Evolutionary conservation across 1,140 invertebrate genomes (phyloP), one percentile per base, ranked within the genome.

Genomic region (Papilio xuthus): DNA sequence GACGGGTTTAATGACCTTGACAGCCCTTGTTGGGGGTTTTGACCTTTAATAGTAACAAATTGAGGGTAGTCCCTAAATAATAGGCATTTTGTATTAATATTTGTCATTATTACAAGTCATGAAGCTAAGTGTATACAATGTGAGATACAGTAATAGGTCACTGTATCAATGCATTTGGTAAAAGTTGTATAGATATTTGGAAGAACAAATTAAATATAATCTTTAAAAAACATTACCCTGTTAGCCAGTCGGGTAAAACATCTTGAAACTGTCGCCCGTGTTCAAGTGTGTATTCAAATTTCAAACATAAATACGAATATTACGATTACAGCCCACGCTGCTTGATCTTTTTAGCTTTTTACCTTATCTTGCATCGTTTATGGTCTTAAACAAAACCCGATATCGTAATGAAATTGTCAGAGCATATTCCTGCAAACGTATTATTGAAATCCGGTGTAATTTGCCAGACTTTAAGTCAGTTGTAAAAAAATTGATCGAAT

Each of bases 31-130:
- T 20, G 84, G 88, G 88, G 87, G 82, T 86, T 86, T 86, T 86
- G 89, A 91, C 89, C 90, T 88, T 84, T 87, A 80, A 80, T 82
- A 75, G 77, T 82, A 86, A 88, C 85, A 89, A 83, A 87, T 82
- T 70, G 53, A 73, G 71, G 37, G 70, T 47, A 72, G 71, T 44
- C 23, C 20, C 23, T 73, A 73, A 73, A 73, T 73, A 42, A 23
- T 47, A 73, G 71, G 13, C 71, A 73, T 20, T 73, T 44, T 44
- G 20, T n/a, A 3, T 42, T 71, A n/a, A 42, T 41, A 41, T 42
- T 71, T 42, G 32, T 12, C 37, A 71, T 70, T 41, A 70, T 13
- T 23, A 71, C 13, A 18, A 6, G 15, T 18, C 15, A 60, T 60
- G 13, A 6, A 67, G 10, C 47, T 50, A 6, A 13, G 23, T 67